Evolutionary conservation across 2,888 invertebrate genomes (phyloP), one percentile per base, ranked within the genome.

Genomic region (Odontocolon sp.): DNA sequence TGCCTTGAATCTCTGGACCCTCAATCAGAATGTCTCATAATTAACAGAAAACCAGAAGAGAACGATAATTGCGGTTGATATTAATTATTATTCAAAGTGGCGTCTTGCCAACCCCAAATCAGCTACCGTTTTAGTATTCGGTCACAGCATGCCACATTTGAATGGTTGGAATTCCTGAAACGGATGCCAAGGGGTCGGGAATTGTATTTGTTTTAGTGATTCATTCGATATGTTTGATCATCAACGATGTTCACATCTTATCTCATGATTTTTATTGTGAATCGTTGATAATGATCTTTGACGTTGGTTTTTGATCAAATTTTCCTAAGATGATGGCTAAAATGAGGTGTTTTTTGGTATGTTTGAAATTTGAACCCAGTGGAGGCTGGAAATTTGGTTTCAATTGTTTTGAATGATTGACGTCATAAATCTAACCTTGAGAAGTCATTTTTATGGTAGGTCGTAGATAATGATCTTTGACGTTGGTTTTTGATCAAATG

Each of bases 41-140:
- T 71, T 77, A 77, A 71, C 63, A 40, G 6, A 42, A 31, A 68
- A 57, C 42, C 67, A 26, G 26, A 40, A 23, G 64, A 40, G 50
- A 70, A 66, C 40, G 57, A 80, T 84, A 83, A 87, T 86, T 84
- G 83, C 78, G 77, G 79, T 79, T 83, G 82, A 86, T 86, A 86
- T 86, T 84, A 84, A 87, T 85, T 84, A 84, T 83, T 79, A 82
- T 78, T 80, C 69, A 36, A 57, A 70, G 56, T 72, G 59, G 16
- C 64, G 18, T 45, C 16, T 56, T 28, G 36, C 31, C 42, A 67
- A 73, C 66, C 61, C 76, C 56, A 71, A 47, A 71, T 45, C 38
- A 45, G 73, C 74, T 77, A 66, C 80, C 52, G 77, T 75, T 78
- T 82, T 81, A 78, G 80, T 74, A 79, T 79, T 71, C 73, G 23